Evolutionary conservation across 2,797 vertebrate genomes (phyloP), one percentile per base, ranked within the genome.

Genomic region (Odontamblyopus rebecca): DNA sequence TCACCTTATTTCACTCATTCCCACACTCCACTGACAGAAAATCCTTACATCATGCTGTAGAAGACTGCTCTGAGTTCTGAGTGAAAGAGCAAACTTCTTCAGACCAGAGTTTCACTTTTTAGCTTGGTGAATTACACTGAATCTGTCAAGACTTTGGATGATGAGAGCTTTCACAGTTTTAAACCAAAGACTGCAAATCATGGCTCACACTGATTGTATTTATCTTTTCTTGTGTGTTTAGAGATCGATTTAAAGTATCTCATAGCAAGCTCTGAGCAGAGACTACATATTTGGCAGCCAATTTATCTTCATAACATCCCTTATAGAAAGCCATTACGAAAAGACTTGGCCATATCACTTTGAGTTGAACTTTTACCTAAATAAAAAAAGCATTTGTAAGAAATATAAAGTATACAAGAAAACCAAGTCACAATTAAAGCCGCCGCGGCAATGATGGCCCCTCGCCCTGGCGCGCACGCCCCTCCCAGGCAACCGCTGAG

Each of bases 351-450:
- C 44, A 65, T 38, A 76, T 78, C 54, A 76, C 73, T 67, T 85
- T 67, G 68, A 51, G 32, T 53, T 41, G 77, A 48, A 48, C 44
- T 79, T 84, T 76, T 62, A 76, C 51, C 30, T 80, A 73, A 72
- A 79, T 80, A 87, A 82, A 74, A 84, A 85, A 86, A 86, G 72
- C 82, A 89, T 88, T 84, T 84, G 71, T 70, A 51, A 72, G 61
- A 83, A 82, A 86, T 61, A 68, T 68, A 61, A 48, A 15, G 44
- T 3, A 48, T 48, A 48, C 44, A 48, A 48, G 13, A 48, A 44
- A 13, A 44, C 9, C 0, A 44, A 44, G 76, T 60, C 78, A 73
- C 74, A 76, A n/a, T n/a, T n/a, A n/a, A n/a, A n/a, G n/a, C n/a
- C n/a, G n/a, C n/a, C n/a, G n/a, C n/a, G n/a, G n/a, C n/a, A n/a